Conservation (phyloP, 2,797 vertebrate genomes). For the Tokudaia tokunoshimensis region DNA sequence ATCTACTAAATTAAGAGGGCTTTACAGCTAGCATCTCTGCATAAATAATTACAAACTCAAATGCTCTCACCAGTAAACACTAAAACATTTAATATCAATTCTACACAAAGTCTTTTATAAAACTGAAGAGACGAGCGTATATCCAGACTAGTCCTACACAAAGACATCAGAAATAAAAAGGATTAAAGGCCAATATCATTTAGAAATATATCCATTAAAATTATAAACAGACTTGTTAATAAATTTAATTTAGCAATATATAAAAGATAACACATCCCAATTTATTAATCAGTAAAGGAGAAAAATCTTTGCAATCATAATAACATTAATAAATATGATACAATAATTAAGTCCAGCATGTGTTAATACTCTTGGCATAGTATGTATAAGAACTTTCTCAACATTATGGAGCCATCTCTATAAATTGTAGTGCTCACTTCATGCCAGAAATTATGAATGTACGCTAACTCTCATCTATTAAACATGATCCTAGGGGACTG, state of each 20-base stretch:
- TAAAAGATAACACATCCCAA: neutral
- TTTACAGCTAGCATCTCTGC: neutral
- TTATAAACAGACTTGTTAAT: neutral
- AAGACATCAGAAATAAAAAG: neutral
- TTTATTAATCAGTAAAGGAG: neutral
- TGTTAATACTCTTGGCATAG: neutral
- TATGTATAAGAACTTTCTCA: neutral
- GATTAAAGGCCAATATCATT: neutral
- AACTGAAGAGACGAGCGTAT: neutral
- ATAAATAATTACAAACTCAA: neutral
- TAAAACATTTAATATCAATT: neutral
- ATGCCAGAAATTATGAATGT: neutral
- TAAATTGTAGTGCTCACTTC: neutral
- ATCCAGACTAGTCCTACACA: neutral
- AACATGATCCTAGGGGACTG: neutral
- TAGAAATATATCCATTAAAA: neutral
- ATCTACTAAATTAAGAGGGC: neutral
- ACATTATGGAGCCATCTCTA: neutral
- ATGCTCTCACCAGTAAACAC: neutral
- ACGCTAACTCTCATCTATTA: neutral
- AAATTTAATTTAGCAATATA: neutral
- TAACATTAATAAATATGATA: neutral
- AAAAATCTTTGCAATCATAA: neutral
- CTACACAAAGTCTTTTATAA: neutral
- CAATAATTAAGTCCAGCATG: neutral